These are phyloP conservation scores for Anolis sagrei DNA, from an alignment of 2,113 vertebrate species.

Conservation along the genomic window DNA sequence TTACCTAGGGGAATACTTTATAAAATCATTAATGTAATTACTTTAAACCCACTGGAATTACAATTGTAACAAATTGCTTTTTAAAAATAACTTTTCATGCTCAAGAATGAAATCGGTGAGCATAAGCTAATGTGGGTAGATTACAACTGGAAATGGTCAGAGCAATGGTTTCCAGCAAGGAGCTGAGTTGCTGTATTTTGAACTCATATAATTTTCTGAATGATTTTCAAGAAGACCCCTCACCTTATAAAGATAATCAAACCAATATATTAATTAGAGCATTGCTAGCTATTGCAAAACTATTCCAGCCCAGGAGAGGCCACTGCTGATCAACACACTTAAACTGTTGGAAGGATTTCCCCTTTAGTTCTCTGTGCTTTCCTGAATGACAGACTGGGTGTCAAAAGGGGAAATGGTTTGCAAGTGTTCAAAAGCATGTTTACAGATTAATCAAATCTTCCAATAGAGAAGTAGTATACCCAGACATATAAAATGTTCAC, in stretches of 20 bases:
- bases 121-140: neutral
- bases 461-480: too few relatives aligned
- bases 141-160: neutral
- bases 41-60: too few relatives aligned
- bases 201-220: neutral
- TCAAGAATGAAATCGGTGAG: neutral
- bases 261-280: neutral
- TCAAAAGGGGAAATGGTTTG: too few relatives aligned
- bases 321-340: neutral
- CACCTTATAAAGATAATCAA: too few relatives aligned
- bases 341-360: neutral
- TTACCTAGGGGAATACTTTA: too few relatives aligned
- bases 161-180: neutral
- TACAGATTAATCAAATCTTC: too few relatives aligned
- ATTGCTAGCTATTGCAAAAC: neutral
- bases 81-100: too few relatives aligned
- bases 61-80: too few relatives aligned
- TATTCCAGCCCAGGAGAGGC: neutral
- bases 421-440: too few relatives aligned
- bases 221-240: neutral
- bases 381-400: too few relatives aligned
- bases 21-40: too few relatives aligned
- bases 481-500: too few relatives aligned
- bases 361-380: neutral
- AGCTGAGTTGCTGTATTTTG: neutral